These are phyloP conservation scores for Pedetes capensis DNA, from an alignment of 2,113 vertebrate species.

Conservation along the genomic window DNA sequence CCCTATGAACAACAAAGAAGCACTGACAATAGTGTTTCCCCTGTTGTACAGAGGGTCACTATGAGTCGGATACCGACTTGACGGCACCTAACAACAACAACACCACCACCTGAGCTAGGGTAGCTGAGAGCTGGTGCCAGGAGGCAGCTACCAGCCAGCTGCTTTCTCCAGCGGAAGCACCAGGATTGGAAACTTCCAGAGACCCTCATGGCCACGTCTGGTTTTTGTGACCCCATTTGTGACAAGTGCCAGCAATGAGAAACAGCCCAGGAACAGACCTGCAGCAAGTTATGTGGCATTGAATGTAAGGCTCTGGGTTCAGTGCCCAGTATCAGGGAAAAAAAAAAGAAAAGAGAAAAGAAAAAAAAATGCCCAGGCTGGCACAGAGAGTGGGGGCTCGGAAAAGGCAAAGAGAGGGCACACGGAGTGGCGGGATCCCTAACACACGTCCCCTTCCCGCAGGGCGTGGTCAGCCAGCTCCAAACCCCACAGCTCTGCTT, in stretches of 20 bases:
- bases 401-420: background rate
- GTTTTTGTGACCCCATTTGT: background rate
- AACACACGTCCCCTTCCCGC: background rate
- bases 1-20: too few relatives aligned
- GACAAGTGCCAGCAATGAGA: background rate
- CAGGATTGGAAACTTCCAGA: background rate
- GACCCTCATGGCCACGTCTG: background rate
- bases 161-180: background rate
- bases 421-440: background rate
- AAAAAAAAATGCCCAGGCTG: background rate
- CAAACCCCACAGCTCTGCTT: background rate
- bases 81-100: too few relatives aligned
- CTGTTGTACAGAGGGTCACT: too few relatives aligned
- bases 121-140: background rate
- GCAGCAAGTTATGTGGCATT: background rate
- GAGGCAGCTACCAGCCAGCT: accelerated
- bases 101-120: background rate
- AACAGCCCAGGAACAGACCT: background rate
- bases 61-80: too few relatives aligned
- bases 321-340: too few relatives aligned
- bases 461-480: background rate
- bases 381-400: too few relatives aligned
- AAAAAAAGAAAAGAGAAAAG: too few relatives aligned
- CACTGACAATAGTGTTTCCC: too few relatives aligned
- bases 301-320: too few relatives aligned